These are phyloP conservation scores for Megaustenia siamemsis DNA, from an alignment of 2,888 invertebrate species.

Conservation along the genomic window DNA sequence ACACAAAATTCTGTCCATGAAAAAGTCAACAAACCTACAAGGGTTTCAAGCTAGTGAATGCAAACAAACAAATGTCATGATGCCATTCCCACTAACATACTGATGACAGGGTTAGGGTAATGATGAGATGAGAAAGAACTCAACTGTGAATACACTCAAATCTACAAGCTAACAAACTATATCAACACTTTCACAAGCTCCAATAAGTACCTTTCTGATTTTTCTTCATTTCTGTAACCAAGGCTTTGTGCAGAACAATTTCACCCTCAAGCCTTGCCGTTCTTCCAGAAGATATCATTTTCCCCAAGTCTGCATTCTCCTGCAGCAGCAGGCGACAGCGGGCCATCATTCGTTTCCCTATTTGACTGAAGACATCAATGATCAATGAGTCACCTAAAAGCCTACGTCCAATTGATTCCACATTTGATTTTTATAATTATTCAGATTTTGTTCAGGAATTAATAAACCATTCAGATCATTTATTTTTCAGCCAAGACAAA, in stretches of 20 bases:
- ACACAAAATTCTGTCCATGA: no score
- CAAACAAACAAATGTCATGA: no score
- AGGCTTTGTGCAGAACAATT: constrained; percentile 94
- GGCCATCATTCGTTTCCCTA: constrained; percentile 98
- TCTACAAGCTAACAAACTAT: no score
- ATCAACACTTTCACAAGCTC: constrained; percentile 12
- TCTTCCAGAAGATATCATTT: constrained; percentile 95
- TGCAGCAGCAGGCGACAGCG: constrained; percentile 96
- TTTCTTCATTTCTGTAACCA: constrained; percentile 97
- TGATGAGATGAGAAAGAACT: no score
- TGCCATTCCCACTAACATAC: no score
- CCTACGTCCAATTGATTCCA: neutral
- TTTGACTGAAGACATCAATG: constrained; percentile 85
- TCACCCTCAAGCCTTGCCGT: constrained; percentile 97
- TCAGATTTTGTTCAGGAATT: neutral
- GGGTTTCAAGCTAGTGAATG: no score
- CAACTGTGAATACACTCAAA: no score
- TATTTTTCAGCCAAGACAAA: no score
- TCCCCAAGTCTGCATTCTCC: constrained; percentile 98
- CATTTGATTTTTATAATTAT: neutral
- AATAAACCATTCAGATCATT: neutral
- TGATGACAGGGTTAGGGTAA: no score
- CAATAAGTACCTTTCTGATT: constrained; percentile 90
- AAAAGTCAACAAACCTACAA: no score
- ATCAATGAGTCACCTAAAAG: constrained; percentile 1